Base-by-base conservation (phyloP, 1,140 invertebrate species). In the Calliopsis andreniformis region DNA sequence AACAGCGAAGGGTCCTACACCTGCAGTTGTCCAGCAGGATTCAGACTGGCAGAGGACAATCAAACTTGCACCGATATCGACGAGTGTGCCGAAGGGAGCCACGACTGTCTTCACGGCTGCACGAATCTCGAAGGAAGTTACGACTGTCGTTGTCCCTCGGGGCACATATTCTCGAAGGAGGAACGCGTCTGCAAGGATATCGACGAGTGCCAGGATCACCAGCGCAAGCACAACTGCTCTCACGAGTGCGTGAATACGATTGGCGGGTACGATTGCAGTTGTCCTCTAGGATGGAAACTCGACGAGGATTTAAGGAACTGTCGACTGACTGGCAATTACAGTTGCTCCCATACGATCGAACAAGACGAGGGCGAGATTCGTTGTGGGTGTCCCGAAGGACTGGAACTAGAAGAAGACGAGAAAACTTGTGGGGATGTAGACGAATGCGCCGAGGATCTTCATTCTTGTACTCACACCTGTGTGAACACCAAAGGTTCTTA, bases 41-140 rank as follows among this genome's bases (percentile, higher is more conserved):
- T 92, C 75, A 78, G 83, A 25, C 78, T 93, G 5, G 78, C 75
- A 1, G 62, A 87, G 1, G 89, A 93, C 76, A 71, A 79, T 53
- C 83, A 76, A 14, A 90, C 78, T 43, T 93, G 93, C 55, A 53
- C 82, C 0, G 73, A 80, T 90, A 94, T 97, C 62, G 93, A 97
- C 86, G 97, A 98, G 90, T 98, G 97, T 83, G 89, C 92, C 2
- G 91, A 94, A 42, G 92, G 91, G 0, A 92, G 93, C 55, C 93
- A 94, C 14, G 92, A 94, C 59, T 95, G 95, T 77, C 95, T 93
- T 0, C 93, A 94, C 5, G 93, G 91, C 10, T 97, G 96, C 86
- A 92, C 94, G 2, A 97, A 97, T 86, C 94, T 93, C 0, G 92
- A 93, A 2, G 95, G 96, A 16, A 95, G 95, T 3, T 96, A 95